Base-by-base conservation (phyloP, 2,113 vertebrate genomes). In the Anhinga anhinga region DNA sequence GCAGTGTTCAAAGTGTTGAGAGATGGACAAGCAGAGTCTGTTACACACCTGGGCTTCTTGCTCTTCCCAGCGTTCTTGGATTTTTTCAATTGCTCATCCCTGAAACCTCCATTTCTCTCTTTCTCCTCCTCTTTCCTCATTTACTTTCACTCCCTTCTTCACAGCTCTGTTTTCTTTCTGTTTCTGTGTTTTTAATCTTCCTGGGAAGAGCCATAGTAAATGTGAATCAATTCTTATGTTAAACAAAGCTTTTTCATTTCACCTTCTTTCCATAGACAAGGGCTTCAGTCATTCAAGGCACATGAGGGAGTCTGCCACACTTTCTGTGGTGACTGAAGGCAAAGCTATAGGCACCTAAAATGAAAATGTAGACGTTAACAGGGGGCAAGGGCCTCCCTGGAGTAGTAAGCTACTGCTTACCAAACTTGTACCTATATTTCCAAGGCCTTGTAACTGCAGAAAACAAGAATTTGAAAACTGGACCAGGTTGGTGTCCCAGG, bases 261-360 rank as follows among this genome's bases (percentile, higher is more conserved):
- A 97, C 92, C 77, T 90, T 32, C 36, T 90, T 45, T 95, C 90
- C 1, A 8, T 91, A 25, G 52, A 19, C 2, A 74, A 73, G 21
- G 25, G 73, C 82, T 95, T 96, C 8, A 3, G 38, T 73, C 82
- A 83, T 59, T 36, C 88, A 71, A 62, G 17, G 26, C 71, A 88
- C 6, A 16, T 76, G 73, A 96, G 85, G 27, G 90, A 86, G n/a
- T 95, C 95, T 34, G 94, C 44, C 36, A 71, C 2, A 3, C n/a
- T 82, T 44, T 97, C 96, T 96, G 96, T 80, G 32, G 91, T 65
- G 65, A 95, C 85, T 6, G 15, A 34, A 11, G 82, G 84, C 69
- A 98, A 89, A 87, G 90, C 58, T 82, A 71, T 72, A 62, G 95
- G 56, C 26, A 88, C 36, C 92, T 97, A 45, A 29, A 82, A 82